Evolutionary conservation across 2,797 vertebrate species (phyloP).

Genomic region (Avahi laniger): DNA sequence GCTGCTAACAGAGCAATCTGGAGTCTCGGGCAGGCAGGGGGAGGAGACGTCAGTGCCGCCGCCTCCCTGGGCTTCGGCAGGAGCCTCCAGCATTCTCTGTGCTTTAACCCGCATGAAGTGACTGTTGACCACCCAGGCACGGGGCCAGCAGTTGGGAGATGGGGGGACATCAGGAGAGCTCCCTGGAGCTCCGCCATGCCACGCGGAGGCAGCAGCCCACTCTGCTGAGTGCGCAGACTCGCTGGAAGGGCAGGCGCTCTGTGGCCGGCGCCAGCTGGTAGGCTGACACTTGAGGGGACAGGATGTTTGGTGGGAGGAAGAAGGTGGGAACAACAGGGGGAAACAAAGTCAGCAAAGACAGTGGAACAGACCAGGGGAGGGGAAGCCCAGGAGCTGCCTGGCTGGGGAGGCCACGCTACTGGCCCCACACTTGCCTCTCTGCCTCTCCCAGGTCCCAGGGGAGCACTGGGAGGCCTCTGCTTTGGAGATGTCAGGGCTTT

Average conservation of each 20-base stretch:
- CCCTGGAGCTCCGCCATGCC: fast-evolving
- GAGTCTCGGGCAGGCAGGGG: fast-evolving
- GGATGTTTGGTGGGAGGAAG: not conserved
- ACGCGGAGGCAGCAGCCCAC: not conserved
- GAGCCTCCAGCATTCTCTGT: not conserved
- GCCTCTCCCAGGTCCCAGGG: not conserved
- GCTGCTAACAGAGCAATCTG: not conserved
- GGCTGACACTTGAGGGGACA: not conserved
- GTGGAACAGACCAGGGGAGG: too few species aligned
- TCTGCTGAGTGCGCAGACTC: fast-evolving
- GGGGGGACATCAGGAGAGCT: too few species aligned
- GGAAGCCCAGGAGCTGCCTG: not conserved
- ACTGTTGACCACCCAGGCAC: fast-evolving
- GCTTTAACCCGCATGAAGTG: not conserved
- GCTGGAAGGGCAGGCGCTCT: not conserved
- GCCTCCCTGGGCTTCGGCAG: fast-evolving
- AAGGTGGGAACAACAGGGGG: not conserved
- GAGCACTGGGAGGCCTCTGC: not conserved
- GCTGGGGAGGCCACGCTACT: not conserved
- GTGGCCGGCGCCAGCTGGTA: not conserved
- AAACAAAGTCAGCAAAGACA: not conserved
- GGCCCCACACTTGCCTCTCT: not conserved
- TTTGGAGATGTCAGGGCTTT: not conserved
- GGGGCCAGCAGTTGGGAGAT: too few species aligned
- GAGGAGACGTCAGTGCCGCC: fast-evolving